Evolutionary conservation across 2,797 vertebrate genomes (phyloP).

Genomic region (Crax fasciolata): DNA sequence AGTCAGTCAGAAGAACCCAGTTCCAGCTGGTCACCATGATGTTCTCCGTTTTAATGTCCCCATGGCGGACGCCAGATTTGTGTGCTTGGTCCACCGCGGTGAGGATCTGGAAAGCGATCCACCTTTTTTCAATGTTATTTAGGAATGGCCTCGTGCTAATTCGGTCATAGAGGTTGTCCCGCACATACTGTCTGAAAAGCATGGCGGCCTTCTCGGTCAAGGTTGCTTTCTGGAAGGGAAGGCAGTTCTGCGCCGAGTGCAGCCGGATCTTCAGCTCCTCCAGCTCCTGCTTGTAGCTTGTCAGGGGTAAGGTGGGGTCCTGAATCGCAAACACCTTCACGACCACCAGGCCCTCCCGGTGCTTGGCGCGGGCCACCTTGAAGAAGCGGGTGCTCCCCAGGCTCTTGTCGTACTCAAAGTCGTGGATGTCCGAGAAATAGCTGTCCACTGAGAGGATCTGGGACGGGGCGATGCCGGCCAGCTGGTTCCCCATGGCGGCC

Average conservation of each 20-base stretch:
- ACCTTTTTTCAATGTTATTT: slow-evolving; percentile 96
- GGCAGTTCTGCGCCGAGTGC: slow-evolving; percentile 94
- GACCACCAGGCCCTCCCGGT: slow-evolving; percentile 94
- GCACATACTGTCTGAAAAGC: slow-evolving; percentile 94
- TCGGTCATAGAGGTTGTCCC: slow-evolving; percentile 97
- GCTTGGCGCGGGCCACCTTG: slow-evolving; percentile 96
- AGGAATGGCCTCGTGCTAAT: slow-evolving; percentile 97
- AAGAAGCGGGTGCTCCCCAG: slow-evolving; percentile 98
- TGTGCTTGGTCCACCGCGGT: slow-evolving; percentile 95
- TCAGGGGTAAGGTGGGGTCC: slow-evolving; percentile 94
- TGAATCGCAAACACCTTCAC: slow-evolving; percentile 99
- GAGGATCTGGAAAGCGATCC: slow-evolving; percentile 97
- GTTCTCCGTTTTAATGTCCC: slow-evolving; percentile 98
- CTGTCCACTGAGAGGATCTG: slow-evolving; percentile 99
- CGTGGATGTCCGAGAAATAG: slow-evolving; percentile 97
- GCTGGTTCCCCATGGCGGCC: slow-evolving; percentile 93
- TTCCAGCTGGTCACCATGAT: slow-evolving; percentile 99
- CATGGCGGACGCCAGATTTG: slow-evolving; percentile 94
- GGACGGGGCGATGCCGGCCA: slow-evolving; percentile 96
- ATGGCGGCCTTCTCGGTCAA: slow-evolving; percentile 94
- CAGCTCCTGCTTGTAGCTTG: slow-evolving; percentile 96
- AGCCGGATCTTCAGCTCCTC: slow-evolving; percentile 96
- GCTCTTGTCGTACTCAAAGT: slow-evolving; percentile 97
- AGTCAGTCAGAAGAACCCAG: slow-evolving; percentile 97
- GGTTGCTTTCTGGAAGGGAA: slow-evolving; percentile 95